phyloP scores from a whole-genome alignment of 2,888 invertebrate genomes.

The Hartigia nigra region DNA sequence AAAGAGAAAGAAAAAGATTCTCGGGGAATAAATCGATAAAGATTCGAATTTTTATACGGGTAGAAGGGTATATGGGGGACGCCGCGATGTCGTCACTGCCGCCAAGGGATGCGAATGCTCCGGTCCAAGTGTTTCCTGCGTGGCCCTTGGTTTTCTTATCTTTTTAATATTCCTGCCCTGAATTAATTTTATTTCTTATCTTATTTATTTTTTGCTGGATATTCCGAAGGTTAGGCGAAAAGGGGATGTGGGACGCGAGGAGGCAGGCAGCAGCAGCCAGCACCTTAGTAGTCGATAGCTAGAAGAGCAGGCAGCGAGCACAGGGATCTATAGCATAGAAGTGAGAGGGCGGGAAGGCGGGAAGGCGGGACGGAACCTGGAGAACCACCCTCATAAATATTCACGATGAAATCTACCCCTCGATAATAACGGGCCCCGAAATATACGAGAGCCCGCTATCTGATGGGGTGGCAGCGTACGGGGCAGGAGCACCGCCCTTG shows the following conservation, averaged over 20 bases:
- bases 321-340: constrained; percentile 24
- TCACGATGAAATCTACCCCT: constrained; percentile 65
- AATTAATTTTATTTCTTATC: constrained; percentile 49
- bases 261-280: background rate
- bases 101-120: background rate
- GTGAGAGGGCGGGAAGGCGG: constrained; percentile 21
- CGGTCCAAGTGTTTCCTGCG: background rate
- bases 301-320: constrained; percentile 17
- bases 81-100: background rate
- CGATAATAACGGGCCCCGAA: constrained; percentile 63
- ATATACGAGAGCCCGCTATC: constrained; percentile 53
- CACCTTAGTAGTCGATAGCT: constrained; percentile 1
- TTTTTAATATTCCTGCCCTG: constrained; percentile 21
- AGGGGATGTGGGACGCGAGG: background rate
- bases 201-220: constrained; percentile 40
- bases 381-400: constrained; percentile 61
- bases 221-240: background rate
- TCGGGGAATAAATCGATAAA: background rate
- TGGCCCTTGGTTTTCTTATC: background rate
- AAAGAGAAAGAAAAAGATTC: background rate
- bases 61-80: background rate
- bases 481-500: constrained; percentile 26
- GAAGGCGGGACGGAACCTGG: constrained; percentile 36
- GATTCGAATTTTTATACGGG: background rate
- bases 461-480: constrained; percentile 36